Conservation (phyloP, 2,888 invertebrate genomes). For the Drosophila planitibia region DNA sequence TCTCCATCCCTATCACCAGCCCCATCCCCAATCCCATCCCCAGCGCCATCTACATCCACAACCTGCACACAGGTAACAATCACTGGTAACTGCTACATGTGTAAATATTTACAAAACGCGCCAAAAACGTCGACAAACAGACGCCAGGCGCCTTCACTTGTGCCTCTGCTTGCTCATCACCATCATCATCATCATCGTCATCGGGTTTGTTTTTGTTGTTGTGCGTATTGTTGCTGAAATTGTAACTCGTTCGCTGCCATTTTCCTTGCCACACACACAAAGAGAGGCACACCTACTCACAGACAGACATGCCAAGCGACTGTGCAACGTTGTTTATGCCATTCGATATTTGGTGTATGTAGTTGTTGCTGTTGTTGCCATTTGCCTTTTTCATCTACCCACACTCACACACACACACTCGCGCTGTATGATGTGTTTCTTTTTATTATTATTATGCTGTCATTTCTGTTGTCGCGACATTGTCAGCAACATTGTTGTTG, state of each 20-base stretch:
- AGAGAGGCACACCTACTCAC: slow-evolving; percentile 3
- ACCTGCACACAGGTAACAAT: slow-evolving; percentile 57
- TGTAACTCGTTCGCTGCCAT: slow-evolving; percentile 52
- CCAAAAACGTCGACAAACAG: slow-evolving; percentile 78
- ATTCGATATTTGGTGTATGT: slow-evolving; percentile 59
- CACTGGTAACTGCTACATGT: slow-evolving; percentile 81
- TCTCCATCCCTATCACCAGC: background rate
- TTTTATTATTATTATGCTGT: slow-evolving; percentile 79
- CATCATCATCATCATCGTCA: background rate
- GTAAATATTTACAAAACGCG: slow-evolving; percentile 81
- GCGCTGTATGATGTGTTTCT: slow-evolving; percentile 19
- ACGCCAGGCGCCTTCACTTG: slow-evolving; percentile 65
- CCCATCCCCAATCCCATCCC: background rate
- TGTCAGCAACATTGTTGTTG: slow-evolving; percentile 67
- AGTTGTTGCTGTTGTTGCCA: slow-evolving; percentile 40
- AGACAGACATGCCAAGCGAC: slow-evolving; percentile 14
- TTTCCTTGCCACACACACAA: slow-evolving; percentile 3
- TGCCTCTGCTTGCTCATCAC: slow-evolving; percentile 55
- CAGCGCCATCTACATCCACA: background rate
- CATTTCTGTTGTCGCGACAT: slow-evolving; percentile 78
- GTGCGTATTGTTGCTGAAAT: slow-evolving; percentile 29
- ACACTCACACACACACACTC: slow-evolving; percentile 5
- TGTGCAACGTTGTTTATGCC: slow-evolving; percentile 70
- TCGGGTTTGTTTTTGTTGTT: slow-evolving; percentile 20
- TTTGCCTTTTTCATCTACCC: slow-evolving; percentile 17